Percentiles rank a stretch among this genome's conserved stretches.
phyloP scores from a whole-genome alignment of 2,888 invertebrate genomes.

The Drosophila kambysellisi region DNA sequence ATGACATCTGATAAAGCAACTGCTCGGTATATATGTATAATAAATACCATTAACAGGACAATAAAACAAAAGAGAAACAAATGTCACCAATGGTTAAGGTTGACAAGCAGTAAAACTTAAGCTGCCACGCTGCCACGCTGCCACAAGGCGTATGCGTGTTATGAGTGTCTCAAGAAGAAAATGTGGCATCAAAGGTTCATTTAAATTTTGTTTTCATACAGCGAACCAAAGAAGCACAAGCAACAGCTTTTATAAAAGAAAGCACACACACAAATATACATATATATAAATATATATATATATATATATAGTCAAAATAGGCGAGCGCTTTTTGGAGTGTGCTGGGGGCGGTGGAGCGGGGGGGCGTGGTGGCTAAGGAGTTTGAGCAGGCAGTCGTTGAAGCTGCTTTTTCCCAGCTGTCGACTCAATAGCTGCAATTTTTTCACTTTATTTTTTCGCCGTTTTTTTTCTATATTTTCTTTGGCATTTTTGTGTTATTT shows the following conservation, averaged over 20 bases:
- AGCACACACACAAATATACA: slow-evolving; percentile 6
- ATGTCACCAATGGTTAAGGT: slow-evolving; percentile 39
- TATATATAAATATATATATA: slow-evolving; percentile 13
- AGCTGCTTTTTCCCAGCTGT: slow-evolving; percentile 41
- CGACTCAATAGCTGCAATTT: slow-evolving; percentile 44
- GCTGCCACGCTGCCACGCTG: slow-evolving; percentile 22
- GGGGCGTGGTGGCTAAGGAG: slow-evolving; percentile 3
- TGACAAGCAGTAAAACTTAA: slow-evolving; percentile 29
- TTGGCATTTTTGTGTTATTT: slow-evolving; percentile 5
- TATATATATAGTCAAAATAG: slow-evolving; percentile 34
- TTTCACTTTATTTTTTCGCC: slow-evolving; percentile 23
- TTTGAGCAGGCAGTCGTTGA: slow-evolving; percentile 6
- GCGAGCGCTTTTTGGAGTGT: slow-evolving; percentile 20
- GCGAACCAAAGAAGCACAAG: slow-evolving; percentile 23
- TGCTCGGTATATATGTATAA: slow-evolving; percentile 9
- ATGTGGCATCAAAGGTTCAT: slow-evolving; percentile 44
- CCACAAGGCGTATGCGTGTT: slow-evolving; percentile 65
- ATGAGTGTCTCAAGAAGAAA: slow-evolving; percentile 30
- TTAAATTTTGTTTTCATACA: slow-evolving; percentile 55
- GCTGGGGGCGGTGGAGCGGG: background rate
- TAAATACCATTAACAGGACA: slow-evolving; percentile 18
- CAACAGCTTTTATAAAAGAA: slow-evolving; percentile 43
- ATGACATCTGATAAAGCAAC: slow-evolving; percentile 51
- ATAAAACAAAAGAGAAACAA: slow-evolving; percentile 43
- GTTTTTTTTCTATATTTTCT: slow-evolving; percentile 24